These are phyloP conservation scores for Melanotus villosus DNA, from an alignment of 2,888 invertebrate species.

Conservation along the genomic window DNA sequence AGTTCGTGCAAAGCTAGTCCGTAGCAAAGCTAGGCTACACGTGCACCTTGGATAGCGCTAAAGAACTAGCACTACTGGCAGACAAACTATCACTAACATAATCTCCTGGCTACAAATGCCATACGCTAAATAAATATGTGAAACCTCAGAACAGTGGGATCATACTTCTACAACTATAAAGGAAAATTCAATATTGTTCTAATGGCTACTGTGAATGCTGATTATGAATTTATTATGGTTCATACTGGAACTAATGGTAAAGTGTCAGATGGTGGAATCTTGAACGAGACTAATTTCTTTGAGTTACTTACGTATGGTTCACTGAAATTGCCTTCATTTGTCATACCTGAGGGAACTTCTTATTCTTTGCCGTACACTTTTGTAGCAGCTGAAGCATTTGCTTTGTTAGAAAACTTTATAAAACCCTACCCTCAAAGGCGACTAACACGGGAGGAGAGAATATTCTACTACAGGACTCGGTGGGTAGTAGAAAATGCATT, in stretches of 20 bases:
- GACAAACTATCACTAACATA: too few species aligned
- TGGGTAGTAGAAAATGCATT: too few species aligned
- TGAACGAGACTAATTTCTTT: conserved; percentile 41
- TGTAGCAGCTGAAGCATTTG: conserved; percentile 40
- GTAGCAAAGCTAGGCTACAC: too few species aligned
- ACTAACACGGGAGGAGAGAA: conserved; percentile 40
- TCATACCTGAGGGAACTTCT: too few species aligned
- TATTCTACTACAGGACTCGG: conserved; percentile 39
- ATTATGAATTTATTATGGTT: conserved; percentile 47
- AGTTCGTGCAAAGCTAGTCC: too few species aligned
- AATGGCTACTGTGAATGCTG: conserved; percentile 47
- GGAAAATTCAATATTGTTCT: conserved; percentile 47
- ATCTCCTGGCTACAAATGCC: too few species aligned
- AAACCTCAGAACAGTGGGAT: conserved; percentile 46
- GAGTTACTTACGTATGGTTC: conserved; percentile 21
- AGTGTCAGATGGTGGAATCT: conserved; percentile 50
- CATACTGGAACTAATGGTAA: conserved; percentile 48
- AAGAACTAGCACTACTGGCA: too few species aligned
- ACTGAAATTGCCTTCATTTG: neutral
- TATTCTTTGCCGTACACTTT: neutral
- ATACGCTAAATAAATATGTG: too few species aligned
- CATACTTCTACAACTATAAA: conserved; percentile 51
- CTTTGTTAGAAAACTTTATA: too few species aligned
- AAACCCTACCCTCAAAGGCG: too few species aligned
- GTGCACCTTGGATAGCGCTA: too few species aligned